phyloP scores from a whole-genome alignment of 2,888 invertebrate genomes.

The Palloptera scutellata region DNA sequence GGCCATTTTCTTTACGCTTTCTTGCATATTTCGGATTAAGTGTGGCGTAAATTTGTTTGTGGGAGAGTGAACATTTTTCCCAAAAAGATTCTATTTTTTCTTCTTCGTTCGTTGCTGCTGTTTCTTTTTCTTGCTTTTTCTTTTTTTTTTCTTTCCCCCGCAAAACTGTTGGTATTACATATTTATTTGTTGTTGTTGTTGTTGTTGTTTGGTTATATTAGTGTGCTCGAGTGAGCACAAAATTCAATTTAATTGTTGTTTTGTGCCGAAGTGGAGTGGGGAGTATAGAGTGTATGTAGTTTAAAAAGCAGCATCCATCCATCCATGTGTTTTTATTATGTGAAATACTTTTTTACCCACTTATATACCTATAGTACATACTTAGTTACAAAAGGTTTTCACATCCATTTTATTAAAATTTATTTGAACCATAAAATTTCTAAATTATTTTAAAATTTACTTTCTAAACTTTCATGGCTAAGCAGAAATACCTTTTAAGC shows the following conservation, averaged over 20 bases:
- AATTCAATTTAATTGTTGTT: slow-evolving; percentile 55
- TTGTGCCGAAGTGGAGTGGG: slow-evolving; percentile 28
- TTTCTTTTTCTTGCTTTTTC: slow-evolving; percentile 7
- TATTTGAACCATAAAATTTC: slow-evolving; percentile 11
- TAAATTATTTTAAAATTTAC: background rate
- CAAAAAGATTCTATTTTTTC: background rate
- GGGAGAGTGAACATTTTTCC: slow-evolving; percentile 4
- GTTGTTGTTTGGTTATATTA: slow-evolving; percentile 31
- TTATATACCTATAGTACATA: background rate
- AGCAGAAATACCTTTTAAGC: too few relatives aligned
- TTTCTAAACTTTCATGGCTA: too few relatives aligned
- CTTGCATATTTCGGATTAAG: slow-evolving; percentile 30
- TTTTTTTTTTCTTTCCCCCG: too few relatives aligned
- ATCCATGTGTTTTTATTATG: background rate
- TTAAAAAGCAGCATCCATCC: slow-evolving; percentile 7
- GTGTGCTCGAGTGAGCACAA: slow-evolving; percentile 58
- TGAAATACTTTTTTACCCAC: background rate
- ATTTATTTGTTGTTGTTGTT: background rate
- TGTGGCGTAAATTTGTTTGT: slow-evolving; percentile 34
- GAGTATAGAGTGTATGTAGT: too few relatives aligned
- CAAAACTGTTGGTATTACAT: background rate
- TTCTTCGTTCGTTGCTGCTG: slow-evolving; percentile 1
- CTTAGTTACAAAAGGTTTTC: background rate
- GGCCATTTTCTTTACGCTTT: slow-evolving; percentile 29
- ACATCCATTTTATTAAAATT: slow-evolving; percentile 14